A percentile compares a stretch with the other conserved stretches of the same genome.
phyloP scores from a whole-genome alignment of 2,113 vertebrate species.

The Dicaeum eximium region DNA sequence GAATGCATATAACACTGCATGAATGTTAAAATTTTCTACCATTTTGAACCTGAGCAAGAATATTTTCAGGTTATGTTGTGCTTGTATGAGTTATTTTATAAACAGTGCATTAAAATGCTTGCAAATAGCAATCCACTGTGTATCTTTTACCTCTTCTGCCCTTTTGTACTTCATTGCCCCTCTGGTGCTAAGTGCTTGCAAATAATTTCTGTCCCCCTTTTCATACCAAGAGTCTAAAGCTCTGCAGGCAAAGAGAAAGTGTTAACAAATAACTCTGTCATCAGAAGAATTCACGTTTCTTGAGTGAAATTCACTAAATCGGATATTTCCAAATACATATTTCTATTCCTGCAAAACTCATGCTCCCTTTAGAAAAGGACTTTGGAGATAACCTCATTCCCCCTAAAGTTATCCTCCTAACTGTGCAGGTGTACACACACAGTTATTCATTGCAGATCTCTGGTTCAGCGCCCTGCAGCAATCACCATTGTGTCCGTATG shows the following conservation, averaged over 20 bases:
- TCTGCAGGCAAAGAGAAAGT: not conserved
- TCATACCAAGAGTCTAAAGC: not conserved
- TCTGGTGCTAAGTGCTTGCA: not conserved
- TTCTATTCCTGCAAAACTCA: not conserved
- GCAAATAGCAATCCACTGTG: not conserved
- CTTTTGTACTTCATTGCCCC: not conserved
- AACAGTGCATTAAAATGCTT: not conserved
- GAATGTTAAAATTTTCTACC: not conserved
- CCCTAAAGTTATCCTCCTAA: not conserved
- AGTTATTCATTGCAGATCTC: not conserved
- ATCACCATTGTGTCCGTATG: not conserved
- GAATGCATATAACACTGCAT: not conserved
- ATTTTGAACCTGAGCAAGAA: not conserved
- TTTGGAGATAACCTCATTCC: not conserved
- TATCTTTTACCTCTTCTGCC: not conserved
- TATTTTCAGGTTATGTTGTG: not conserved
- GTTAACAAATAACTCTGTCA: not conserved
- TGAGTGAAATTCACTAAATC: not conserved
- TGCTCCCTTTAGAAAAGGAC: not conserved
- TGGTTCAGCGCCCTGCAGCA: not conserved
- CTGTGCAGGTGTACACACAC: rapidly evolving
- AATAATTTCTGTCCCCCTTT: not conserved
- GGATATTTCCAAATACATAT: not conserved
- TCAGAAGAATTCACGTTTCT: not conserved
- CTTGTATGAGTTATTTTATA: not conserved